phyloP scores from a whole-genome alignment of 2,797 vertebrate genomes.

The Poecilia gillii region DNA sequence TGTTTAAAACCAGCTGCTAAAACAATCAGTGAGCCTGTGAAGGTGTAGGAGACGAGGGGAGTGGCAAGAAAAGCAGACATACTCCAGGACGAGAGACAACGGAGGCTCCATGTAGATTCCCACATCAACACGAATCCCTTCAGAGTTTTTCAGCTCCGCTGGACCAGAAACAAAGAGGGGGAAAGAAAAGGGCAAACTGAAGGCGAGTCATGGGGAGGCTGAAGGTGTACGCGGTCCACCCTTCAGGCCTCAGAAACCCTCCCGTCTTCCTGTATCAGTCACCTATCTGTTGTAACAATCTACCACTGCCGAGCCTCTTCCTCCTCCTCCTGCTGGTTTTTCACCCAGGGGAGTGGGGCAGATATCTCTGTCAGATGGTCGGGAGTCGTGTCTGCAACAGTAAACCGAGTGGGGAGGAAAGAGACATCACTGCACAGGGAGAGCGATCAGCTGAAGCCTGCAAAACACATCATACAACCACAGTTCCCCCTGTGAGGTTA shows the following conservation, averaged over 20 bases:
- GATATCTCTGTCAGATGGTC: slow-evolving; percentile 77
- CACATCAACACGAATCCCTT: slow-evolving; percentile 39
- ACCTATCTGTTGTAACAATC: slow-evolving; percentile 63
- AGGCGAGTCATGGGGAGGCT: slow-evolving; percentile 20
- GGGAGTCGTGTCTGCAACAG: slow-evolving; percentile 68
- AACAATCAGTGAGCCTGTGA: slow-evolving; percentile 75
- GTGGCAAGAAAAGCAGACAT: slow-evolving; percentile 51
- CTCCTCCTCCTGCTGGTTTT: slow-evolving; percentile 33
- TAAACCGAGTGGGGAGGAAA: slow-evolving; percentile 66
- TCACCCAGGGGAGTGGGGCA: slow-evolving; percentile 56
- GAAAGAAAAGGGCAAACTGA: slow-evolving; percentile 1
- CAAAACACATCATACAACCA: slow-evolving; percentile 62
- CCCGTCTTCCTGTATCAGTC: slow-evolving; percentile 33
- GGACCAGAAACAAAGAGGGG: slow-evolving; percentile 8
- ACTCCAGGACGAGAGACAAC: slow-evolving; percentile 32
- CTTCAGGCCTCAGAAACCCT: slow-evolving; percentile 26
- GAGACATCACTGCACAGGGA: slow-evolving; percentile 51
- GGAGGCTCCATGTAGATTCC: slow-evolving; percentile 42
- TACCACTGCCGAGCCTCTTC: slow-evolving; percentile 39
- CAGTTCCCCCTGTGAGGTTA: slow-evolving; percentile 4
- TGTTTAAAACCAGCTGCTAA: slow-evolving; percentile 79
- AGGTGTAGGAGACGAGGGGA: slow-evolving; percentile 62
- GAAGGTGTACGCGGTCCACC: slow-evolving; percentile 51
- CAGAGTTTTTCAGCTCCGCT: slow-evolving; percentile 13
- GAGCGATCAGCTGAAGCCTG: slow-evolving; percentile 58